Conservation (phyloP, 2,113 vertebrate genomes). For the Mus musculus region DNA sequence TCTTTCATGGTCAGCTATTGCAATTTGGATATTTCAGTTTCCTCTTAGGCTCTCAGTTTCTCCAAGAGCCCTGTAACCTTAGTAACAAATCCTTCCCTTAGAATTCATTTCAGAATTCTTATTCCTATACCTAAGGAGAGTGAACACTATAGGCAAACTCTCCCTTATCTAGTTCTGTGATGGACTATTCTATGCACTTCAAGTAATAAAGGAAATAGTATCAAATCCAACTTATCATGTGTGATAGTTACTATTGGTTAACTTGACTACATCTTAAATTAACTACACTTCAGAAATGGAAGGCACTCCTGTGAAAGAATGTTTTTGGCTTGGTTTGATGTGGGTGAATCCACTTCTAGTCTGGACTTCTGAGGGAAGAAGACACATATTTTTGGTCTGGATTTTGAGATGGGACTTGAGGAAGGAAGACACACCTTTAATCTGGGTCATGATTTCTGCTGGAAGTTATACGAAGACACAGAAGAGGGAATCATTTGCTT, state of each 20-base stretch:
- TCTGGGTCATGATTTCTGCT: not conserved
- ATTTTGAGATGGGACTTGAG: not conserved
- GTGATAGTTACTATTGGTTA: not conserved
- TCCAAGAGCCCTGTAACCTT: not conserved
- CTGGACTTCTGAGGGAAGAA: not conserved
- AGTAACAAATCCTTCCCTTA: not conserved
- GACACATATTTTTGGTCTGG: not conserved
- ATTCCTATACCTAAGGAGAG: not conserved
- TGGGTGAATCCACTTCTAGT: not conserved
- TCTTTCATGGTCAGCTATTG: not conserved
- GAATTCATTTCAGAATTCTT: not conserved
- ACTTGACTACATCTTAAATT: not conserved
- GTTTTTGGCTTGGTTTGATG: not conserved
- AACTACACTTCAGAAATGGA: not conserved
- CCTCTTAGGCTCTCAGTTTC: not conserved
- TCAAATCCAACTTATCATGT: not conserved
- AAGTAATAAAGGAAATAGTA: not conserved
- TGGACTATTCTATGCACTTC: not conserved
- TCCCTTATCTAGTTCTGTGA: not conserved
- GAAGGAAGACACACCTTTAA: not conserved
- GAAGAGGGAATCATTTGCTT: not conserved
- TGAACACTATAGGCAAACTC: not conserved
- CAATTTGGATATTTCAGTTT: conserved; percentile 30
- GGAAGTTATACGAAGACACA: not conserved
- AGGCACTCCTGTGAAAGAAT: not conserved